These are phyloP conservation scores for Torymus auratus DNA, from an alignment of 2,888 invertebrate species.

Conservation along the genomic window DNA sequence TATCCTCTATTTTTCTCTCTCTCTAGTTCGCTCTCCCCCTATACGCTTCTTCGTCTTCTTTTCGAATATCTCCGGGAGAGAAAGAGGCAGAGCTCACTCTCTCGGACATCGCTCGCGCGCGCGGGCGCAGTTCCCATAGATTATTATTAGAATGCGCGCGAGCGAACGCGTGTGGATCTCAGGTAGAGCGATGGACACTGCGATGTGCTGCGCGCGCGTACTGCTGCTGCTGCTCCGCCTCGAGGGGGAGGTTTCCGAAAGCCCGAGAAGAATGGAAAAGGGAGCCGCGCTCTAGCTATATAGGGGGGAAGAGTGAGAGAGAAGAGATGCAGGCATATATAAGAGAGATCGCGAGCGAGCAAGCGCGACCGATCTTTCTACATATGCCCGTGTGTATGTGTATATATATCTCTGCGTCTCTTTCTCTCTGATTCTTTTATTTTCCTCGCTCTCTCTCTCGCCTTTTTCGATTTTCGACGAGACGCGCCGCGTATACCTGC, in stretches of 20 bases:
- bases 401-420: neutral
- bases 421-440: conserved; percentile 16
- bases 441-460: conserved; percentile 49
- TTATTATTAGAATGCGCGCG: conserved; percentile 75
- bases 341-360: conserved; percentile 54
- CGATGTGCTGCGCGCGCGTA: conserved; percentile 27
- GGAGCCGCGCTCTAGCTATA: conserved; percentile 25
- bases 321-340: conserved; percentile 33
- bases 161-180: conserved; percentile 45
- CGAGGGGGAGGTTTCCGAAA: conserved; percentile 35
- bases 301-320: conserved; percentile 4
- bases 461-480: conserved; percentile 56
- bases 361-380: conserved; percentile 56
- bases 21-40: conserved; percentile 38
- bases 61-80: conserved; percentile 20
- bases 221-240: conserved; percentile 12
- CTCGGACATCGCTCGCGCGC: conserved; percentile 59
- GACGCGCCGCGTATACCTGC: conserved; percentile 33
- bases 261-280: conserved; percentile 52
- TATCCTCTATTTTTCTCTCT: conserved; percentile 57
- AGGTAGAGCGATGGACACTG: conserved; percentile 69
- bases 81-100: conserved; percentile 20
- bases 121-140: conserved; percentile 72
- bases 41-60: neutral
- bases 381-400: conserved; percentile 31